These are phyloP conservation scores for Camelus bactrianus DNA, from an alignment of 2,113 vertebrate species.

Conservation along the genomic window DNA sequence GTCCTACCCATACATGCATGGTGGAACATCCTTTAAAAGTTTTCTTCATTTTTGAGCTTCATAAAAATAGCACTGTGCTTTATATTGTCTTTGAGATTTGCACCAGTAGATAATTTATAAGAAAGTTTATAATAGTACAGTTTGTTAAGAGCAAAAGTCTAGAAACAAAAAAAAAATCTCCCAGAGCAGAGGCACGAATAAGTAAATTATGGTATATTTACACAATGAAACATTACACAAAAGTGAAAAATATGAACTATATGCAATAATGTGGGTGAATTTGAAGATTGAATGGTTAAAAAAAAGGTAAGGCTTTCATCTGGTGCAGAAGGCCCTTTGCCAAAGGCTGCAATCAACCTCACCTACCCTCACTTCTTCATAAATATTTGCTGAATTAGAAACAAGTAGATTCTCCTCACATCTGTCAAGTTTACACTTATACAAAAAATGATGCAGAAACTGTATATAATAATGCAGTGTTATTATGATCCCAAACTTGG, in stretches of 20 bases:
- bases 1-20: not conserved
- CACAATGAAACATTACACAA: not conserved
- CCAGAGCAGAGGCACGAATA: not conserved
- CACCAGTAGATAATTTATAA: not conserved
- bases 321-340: not conserved
- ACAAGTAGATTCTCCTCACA: not conserved
- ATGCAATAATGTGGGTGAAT: not conserved
- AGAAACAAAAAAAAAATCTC: not conserved
- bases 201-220: not conserved
- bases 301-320: not conserved
- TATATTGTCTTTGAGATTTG: not conserved
- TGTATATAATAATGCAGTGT: not conserved
- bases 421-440: not conserved
- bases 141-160: constrained; percentile 37
- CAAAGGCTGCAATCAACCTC: not conserved
- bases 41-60: not conserved
- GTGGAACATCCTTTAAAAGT: not conserved
- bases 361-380: not conserved
- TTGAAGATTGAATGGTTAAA: not conserved
- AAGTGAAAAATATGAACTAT: not conserved
- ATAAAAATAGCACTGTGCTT: not conserved
- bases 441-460: not conserved
- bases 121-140: not conserved
- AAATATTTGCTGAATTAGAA: not conserved
- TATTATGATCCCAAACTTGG: not conserved